Percentiles rank a stretch among this genome's conserved stretches.
Evolutionary conservation across 2,113 vertebrate genomes (phyloP).

Genomic region (Oncorhynchus masou): DNA sequence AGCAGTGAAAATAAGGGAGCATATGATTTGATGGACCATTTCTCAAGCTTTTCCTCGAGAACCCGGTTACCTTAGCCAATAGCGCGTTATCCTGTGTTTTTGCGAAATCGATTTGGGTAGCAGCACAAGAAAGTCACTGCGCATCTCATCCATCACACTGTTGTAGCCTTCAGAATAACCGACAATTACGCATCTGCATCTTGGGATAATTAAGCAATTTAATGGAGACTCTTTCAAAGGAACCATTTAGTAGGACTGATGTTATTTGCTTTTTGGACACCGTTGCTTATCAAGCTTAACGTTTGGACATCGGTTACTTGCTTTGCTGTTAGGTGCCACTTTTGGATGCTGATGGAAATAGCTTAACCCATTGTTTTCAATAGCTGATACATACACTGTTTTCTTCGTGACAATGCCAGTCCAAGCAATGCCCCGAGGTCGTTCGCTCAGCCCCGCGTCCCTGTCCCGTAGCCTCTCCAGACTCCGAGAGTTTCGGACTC

Average conservation of each 20-base stretch:
- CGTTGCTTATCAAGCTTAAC: not conserved
- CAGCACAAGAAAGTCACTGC: not conserved
- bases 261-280: not conserved
- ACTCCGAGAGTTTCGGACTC: constrained; percentile 83
- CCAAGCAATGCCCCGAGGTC: constrained; percentile 71
- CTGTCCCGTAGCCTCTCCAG: constrained; percentile 89
- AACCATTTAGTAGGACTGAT: not conserved
- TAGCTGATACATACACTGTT: constrained; percentile 3
- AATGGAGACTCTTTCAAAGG: not conserved
- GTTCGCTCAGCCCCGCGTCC: constrained; percentile 82
- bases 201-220: not conserved
- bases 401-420: constrained; percentile 66
- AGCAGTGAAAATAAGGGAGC: not conserved
- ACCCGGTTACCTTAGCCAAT: not conserved
- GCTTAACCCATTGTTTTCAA: not conserved
- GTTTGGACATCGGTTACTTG: not conserved
- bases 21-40: not conserved
- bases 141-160: not conserved
- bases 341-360: constrained; percentile 5
- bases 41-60: constrained; percentile 11
- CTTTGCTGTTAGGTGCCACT: constrained; percentile 3
- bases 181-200: constrained; percentile 6
- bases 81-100: not conserved
- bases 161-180: not conserved
- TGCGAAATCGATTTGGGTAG: constrained; percentile 2